A percentile compares a stretch with the other conserved stretches of the same genome.
These are phyloP conservation scores for Catocala nupta DNA, from an alignment of 2,888 invertebrate species.

Conservation along the genomic window DNA sequence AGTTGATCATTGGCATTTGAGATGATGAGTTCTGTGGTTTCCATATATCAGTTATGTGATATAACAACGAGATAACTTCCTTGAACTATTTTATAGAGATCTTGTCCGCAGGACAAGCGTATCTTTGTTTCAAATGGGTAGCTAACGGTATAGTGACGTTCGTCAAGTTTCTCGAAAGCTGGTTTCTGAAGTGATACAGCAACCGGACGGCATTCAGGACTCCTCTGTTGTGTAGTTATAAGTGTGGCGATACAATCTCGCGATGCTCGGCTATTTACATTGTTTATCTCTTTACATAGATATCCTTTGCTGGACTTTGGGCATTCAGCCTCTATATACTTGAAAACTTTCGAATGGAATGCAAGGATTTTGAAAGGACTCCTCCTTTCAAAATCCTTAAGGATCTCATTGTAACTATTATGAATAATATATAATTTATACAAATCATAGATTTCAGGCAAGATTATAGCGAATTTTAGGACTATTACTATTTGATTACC, in stretches of 20 bases:
- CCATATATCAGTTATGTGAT: too few species aligned
- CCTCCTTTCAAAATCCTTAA: too few species aligned
- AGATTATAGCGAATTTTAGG: not conserved
- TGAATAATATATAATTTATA: not conserved
- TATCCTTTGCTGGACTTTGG: slow-evolving; percentile 7
- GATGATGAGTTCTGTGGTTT: too few species aligned
- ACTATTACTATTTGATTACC: slow-evolving; percentile 3
- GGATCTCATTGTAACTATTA: not conserved
- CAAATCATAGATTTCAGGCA: not conserved
- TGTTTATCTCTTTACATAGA: not conserved
- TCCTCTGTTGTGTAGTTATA: slow-evolving; percentile 12
- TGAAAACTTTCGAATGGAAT: not conserved
- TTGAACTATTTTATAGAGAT: too few species aligned
- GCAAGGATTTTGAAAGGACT: not conserved
- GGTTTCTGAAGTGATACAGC: slow-evolving; percentile 16
- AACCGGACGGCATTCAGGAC: slow-evolving; percentile 12
- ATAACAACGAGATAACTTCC: too few species aligned
- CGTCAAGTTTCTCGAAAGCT: slow-evolving; percentile 32
- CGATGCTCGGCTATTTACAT: not conserved
- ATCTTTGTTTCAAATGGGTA: too few species aligned
- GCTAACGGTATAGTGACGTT: slow-evolving; percentile 32
- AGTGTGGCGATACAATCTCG: slow-evolving; percentile 20
- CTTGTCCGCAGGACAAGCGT: too few species aligned
- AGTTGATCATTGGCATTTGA: too few species aligned
- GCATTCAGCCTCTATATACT: slow-evolving; percentile 1